Percentiles rank a stretch among this genome's conserved stretches.
These are phyloP conservation scores for Chrosomus eos DNA, from an alignment of 2,797 vertebrate species.

Conservation along the genomic window DNA sequence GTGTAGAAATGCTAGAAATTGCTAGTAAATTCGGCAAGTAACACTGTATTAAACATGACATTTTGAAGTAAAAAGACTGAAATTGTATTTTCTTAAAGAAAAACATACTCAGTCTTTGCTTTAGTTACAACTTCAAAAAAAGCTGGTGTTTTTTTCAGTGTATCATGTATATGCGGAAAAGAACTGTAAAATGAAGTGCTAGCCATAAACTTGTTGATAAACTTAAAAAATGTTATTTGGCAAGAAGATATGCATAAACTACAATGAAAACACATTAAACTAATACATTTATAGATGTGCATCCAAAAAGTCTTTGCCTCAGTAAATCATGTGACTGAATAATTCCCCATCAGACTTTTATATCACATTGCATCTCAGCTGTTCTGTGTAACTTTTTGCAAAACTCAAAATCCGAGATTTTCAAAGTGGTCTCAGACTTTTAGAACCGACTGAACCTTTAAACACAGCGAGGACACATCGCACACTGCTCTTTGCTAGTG, in stretches of 20 bases:
- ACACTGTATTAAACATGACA: background rate
- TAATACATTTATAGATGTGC: background rate
- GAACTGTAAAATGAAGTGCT: background rate
- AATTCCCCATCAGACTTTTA: background rate
- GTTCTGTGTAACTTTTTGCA: background rate
- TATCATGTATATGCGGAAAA: background rate
- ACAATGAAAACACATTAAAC: background rate
- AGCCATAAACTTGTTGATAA: no score
- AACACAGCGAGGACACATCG: background rate
- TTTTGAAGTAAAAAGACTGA: background rate
- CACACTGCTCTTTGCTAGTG: background rate
- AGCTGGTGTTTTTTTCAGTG: background rate
- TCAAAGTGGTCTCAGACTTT: background rate
- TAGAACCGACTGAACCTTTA: background rate
- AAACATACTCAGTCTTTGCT: background rate
- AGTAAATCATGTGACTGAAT: background rate
- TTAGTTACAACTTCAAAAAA: background rate
- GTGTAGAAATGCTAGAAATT: background rate
- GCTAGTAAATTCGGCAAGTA: background rate
- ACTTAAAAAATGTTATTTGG: no score
- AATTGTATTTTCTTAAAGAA: background rate
- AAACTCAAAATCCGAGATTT: background rate
- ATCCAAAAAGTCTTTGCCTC: background rate
- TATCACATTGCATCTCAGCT: background rate
- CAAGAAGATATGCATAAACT: background rate